Base-by-base conservation (phyloP, 2,113 vertebrate genomes). In the Epinephelus cyanopodus region DNA sequence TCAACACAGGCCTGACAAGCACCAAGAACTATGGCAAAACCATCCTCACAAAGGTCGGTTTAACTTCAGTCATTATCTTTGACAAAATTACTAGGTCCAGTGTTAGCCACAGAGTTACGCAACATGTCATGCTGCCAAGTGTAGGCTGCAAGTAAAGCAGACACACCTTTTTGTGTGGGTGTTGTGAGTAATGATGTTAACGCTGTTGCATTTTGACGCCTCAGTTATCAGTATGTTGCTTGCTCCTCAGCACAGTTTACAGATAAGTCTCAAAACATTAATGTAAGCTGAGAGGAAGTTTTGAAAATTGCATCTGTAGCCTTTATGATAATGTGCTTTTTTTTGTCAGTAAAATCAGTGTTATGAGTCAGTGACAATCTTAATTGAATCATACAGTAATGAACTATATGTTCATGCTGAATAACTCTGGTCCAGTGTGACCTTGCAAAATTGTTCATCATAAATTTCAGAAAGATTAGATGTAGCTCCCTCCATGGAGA, bases 21-120 rank as follows among this genome's bases (percentile, higher is more conserved):
- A 99, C 98, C 81, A 99, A 97, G 92, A 99, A 99, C 92, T 99
- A 99, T 3, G 98, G 98, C 64, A 99, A 99, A 96, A 99, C 98
- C 74, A 99, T 99, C 86, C 96, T 99, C 47, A 99, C 98, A 57
- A 99, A 99, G 98, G 98, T 99, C 57, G 78, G 84, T 77, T 81
- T 66, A 17, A 17, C 53, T 53, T 66, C 27, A 18, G 5, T 48
- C 17, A 14, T 60, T 8, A 45, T 63, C 39, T 74, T n/a, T 61
- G 9, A 66, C 13, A 21, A 4, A 52, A 53, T 68, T 15, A 33
- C 17, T 54, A 15, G 2, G 1, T 67, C 39, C 67, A 23, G 25
- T 58, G 81, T 81, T 4, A 76, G 13, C 15, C 42, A 54, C 53
- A 13, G 69, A 48, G 6, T 82, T 83, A 62, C 5, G 25, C 70